Percentiles rank a stretch among this genome's conserved stretches.
Conservation (phyloP, 2,888 invertebrate genomes). For the Habroteleia sp. region DNA sequence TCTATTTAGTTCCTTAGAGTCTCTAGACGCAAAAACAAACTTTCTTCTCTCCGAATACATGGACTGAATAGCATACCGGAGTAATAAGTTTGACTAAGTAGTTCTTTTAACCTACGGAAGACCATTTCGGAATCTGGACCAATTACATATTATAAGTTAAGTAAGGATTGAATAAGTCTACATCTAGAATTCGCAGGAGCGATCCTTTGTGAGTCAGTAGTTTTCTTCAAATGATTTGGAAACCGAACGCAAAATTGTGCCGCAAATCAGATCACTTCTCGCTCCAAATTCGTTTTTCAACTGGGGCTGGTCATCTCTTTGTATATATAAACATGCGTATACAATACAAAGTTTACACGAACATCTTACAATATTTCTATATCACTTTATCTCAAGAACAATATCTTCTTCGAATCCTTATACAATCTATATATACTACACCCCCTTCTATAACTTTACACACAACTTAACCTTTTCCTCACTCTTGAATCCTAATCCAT, state of each 20-base stretch:
- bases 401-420: conserved; percentile 50
- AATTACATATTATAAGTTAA: conserved; percentile 61
- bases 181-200: background rate
- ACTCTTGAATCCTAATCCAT: conserved; percentile 33
- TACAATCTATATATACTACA: conserved; percentile 47
- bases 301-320: conserved; percentile 62
- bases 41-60: conserved; percentile 26
- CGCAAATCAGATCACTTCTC: conserved; percentile 11
- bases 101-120: conserved; percentile 33
- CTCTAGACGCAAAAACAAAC: conserved; percentile 6
- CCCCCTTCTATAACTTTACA: conserved; percentile 43
- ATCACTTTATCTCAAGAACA: conserved; percentile 58
- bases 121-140: conserved; percentile 67
- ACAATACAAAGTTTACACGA: conserved; percentile 40
- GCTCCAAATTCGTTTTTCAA: conserved; percentile 33
- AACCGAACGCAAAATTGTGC: conserved; percentile 6
- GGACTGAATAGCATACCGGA: conserved; percentile 45
- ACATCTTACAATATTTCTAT: conserved; percentile 56
- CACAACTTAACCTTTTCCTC: conserved; percentile 27
- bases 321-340: conserved; percentile 31
- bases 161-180: conserved; percentile 25
- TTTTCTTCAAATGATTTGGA: conserved; percentile 17
- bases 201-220: background rate
- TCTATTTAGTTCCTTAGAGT: conserved; percentile 25
- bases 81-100: conserved; percentile 28